Base-by-base conservation (phyloP, 2,888 invertebrate genomes). In the Heliconius charithonia region DNA sequence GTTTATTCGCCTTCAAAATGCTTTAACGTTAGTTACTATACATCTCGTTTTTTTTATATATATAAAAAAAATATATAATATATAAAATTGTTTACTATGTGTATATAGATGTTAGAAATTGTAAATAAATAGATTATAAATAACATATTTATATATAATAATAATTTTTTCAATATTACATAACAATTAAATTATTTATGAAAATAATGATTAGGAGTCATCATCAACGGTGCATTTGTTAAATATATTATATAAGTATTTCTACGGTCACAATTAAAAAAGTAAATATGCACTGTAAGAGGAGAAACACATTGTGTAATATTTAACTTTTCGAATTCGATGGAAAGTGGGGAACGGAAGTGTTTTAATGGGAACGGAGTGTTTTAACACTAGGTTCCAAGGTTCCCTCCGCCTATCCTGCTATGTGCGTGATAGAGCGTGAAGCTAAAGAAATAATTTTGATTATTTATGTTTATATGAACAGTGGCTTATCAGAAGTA, bases 1-100 rank as follows among this genome's bases (percentile, higher is more conserved):
- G 90, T 91, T 93, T 92, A 86, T 90, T 92, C 90, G 95, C 94
- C 94, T 94, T 94, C 90, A 89, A 87, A 91, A 93, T 93, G 95
- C 94, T 94, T 94, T 94, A 94, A 94, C 84, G 88, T 90, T 93
- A 93, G 91, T 90, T 85, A 88, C 89, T 86, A 90, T 91, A 91
- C 88, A 86, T 89, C 85, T 87, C 89, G 87, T 87, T 86, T 87
- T 86, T 85, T 85, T 81, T 74, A 41, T 62, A 41, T 81, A 83
- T 82, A 83, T 13, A 45, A 45, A 85, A 83, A 78, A 84, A 83
- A 37, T 9, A 37, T 37, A 37, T 85, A 82, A 85, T 82, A 82
- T 82, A 87, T 89, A 32, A 90, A 90, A 90, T 90, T 89, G 91
- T 92, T 82, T 80, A 89, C 91, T 94, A 91, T 93, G 91, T 94